These are phyloP conservation scores for Pangasianodon gigas DNA, from an alignment of 2,113 vertebrate species.

Conservation along the genomic window DNA sequence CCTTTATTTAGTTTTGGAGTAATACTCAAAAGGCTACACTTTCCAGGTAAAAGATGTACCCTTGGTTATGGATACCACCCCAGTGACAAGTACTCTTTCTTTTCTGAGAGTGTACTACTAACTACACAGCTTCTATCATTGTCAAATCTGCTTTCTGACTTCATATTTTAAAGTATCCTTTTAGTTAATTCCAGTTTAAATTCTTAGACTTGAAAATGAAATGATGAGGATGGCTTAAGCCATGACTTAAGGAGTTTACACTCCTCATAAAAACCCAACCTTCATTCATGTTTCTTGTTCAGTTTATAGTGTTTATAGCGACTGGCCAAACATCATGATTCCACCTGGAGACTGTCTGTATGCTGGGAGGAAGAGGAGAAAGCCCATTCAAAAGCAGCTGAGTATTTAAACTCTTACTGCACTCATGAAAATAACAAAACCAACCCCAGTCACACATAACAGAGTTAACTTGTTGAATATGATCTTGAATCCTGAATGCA, in stretches of 20 bases:
- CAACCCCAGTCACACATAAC: neutral
- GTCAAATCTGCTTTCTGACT: neutral
- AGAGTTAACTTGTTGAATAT: neutral
- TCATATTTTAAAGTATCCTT: neutral
- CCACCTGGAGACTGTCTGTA: slow-evolving; percentile 82
- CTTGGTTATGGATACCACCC: neutral
- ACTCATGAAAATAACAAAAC: neutral
- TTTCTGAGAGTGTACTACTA: neutral
- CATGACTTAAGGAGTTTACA: neutral
- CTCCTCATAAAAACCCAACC: neutral
- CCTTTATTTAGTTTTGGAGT: neutral
- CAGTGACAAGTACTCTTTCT: neutral
- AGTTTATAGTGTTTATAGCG: neutral
- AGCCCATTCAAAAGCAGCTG: slow-evolving; percentile 85
- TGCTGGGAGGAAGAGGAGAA: slow-evolving; percentile 82
- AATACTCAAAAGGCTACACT: neutral
- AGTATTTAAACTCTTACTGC: slow-evolving; percentile 54
- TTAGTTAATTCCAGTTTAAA: neutral
- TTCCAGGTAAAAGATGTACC: neutral
- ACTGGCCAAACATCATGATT: slow-evolving; percentile 69
- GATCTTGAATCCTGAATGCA: neutral
- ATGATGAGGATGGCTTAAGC: neutral
- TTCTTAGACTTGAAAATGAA: neutral
- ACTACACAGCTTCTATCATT: neutral
- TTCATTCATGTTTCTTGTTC: neutral